Evolutionary conservation across 2,797 vertebrate genomes (phyloP).

Genomic region (Tamandua tetradactyla): DNA sequence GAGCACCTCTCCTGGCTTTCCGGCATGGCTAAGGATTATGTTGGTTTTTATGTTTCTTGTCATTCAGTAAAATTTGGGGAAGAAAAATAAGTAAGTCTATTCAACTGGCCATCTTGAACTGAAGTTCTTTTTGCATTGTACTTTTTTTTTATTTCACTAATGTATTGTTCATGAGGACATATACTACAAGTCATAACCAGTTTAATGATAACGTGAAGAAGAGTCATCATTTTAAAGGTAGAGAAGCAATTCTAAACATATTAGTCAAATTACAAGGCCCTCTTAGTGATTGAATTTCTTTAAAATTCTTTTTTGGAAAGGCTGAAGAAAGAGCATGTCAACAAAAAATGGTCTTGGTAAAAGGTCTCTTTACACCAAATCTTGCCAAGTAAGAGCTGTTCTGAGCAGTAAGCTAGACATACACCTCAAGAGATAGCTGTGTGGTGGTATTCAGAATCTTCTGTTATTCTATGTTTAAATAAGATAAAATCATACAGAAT

Average conservation of each 20-base stretch:
- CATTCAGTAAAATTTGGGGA: neutral
- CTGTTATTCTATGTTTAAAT: neutral
- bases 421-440: neutral
- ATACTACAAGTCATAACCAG: neutral
- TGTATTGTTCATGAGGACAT: neutral
- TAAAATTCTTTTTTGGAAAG: neutral
- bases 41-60: neutral
- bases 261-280: neutral
- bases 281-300: neutral
- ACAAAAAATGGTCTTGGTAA: neutral
- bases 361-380: neutral
- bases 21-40: neutral
- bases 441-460: neutral
- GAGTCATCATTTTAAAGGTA: neutral
- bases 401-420: neutral
- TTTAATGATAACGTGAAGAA: neutral
- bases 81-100: neutral
- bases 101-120: neutral
- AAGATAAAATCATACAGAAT: neutral
- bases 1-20: neutral
- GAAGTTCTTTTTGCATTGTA: neutral
- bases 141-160: neutral
- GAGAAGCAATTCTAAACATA: neutral
- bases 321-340: neutral
- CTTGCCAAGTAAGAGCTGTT: neutral